These are phyloP conservation scores for Villa cingulata DNA, from an alignment of 2,888 invertebrate genomes.

Conservation along the genomic window DNA sequence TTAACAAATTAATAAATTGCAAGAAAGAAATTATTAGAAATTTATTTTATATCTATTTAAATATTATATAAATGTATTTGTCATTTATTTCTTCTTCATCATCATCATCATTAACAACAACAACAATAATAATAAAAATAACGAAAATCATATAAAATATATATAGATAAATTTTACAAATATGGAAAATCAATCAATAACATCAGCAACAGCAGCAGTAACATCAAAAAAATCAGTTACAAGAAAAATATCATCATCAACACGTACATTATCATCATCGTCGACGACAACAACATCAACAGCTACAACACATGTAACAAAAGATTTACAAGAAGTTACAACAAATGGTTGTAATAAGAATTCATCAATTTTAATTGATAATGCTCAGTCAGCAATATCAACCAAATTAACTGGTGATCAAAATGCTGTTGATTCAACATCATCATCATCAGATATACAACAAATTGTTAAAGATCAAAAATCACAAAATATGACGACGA, in stretches of 20 bases:
- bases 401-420: neutral
- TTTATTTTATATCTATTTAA: no score
- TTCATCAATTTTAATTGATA: neutral
- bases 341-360: neutral
- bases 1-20: no score
- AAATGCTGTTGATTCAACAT: neutral
- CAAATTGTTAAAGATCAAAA: neutral
- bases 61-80: no score
- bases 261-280: conserved; percentile 12
- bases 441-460: conserved; percentile 10
- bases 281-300: conserved; percentile 13
- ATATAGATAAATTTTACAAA: neutral
- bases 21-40: no score
- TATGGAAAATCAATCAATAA: neutral
- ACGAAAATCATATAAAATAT: no score
- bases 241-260: conserved; percentile 10
- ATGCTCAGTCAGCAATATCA: neutral
- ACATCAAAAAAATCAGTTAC: neutral
- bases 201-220: neutral
- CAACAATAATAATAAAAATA: no score
- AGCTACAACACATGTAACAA: conserved; percentile 13
- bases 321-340: neutral
- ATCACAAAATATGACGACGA: neutral
- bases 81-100: no score
- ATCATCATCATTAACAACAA: no score